Conservation (phyloP, 2,888 invertebrate species). For the Mimachlamys varia region DNA sequence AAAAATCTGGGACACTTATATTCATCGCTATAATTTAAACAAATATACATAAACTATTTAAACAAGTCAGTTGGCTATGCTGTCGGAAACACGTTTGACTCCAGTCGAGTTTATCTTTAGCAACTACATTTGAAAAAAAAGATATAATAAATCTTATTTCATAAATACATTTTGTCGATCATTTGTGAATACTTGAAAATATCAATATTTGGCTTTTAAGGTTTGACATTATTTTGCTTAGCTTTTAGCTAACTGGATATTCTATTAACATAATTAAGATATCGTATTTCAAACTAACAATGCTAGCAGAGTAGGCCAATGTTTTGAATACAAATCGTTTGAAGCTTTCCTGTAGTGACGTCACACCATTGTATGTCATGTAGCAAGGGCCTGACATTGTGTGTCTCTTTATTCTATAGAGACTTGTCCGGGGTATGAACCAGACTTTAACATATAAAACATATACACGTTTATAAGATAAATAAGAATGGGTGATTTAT, state of each 20-base stretch:
- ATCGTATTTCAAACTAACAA: background rate
- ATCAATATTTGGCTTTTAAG: background rate
- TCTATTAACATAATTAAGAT: background rate
- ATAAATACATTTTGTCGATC: background rate
- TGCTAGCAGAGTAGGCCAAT: background rate
- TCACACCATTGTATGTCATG: background rate
- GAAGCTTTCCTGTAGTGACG: slow-evolving; percentile 8
- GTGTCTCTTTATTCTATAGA: background rate
- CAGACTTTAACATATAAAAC: background rate
- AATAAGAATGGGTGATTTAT: background rate
- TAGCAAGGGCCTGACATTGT: background rate
- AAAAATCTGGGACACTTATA: slow-evolving; percentile 18
- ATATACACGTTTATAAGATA: background rate
- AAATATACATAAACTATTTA: slow-evolving; percentile 14
- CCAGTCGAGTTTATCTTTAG: background rate
- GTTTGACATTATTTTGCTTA: background rate
- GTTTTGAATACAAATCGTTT: background rate
- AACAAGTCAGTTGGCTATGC: background rate
- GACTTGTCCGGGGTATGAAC: background rate
- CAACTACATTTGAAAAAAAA: background rate
- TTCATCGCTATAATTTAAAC: slow-evolving; percentile 3
- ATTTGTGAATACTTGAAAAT: background rate
- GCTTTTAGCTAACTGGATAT: background rate
- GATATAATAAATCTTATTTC: background rate
- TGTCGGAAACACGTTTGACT: background rate